Evolutionary conservation across 1,140 invertebrate species (phyloP), one percentile per base, ranked within the genome.

Genomic region (Eubasilissa regina): DNA sequence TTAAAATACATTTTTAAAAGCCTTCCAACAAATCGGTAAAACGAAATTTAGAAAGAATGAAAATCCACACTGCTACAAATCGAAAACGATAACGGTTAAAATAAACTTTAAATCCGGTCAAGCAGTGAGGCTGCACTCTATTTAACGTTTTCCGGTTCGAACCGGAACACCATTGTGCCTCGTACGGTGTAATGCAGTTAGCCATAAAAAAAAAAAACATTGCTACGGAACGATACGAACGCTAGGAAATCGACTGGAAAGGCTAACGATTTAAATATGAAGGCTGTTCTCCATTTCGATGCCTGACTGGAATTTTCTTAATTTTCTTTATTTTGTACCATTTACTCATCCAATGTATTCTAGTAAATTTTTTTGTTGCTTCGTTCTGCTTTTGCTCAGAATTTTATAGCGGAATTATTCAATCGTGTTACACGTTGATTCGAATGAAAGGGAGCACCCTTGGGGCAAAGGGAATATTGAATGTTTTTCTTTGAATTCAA

Each of bases 101-200:
- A 58, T 58, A 58, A 58, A 58, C n/a, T 58, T 58, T 58, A 58
- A 58, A 8, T 58, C 55, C 55, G 55, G 55, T 58, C 55, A 58
- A 58, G 55, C 55, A 21, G 55, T 58, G 21, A 58, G 21, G 55
- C 0, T 58, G 55, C 55, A 58, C 55, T 58, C 55, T 58, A 58
- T 15, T 58, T 58, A 58, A 58, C 55, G 15, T 58, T 19, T 58
- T 19, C 55, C 6, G 55, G 55, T 35, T 35, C 1, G 25, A 35
- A 58, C 17, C 17, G 55, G 55, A 58, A 58, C 21, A 58, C 55
- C 17, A 21, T 58, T 58, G 8, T 58, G 25, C 25, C 25, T 35
- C 25, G 25, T 35, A 35, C 25, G 25, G 6, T 35, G 25, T 35
- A 35, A 35, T 35, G 25, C 25, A 35, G 25, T 35, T 35, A 11